A percentile compares a stretch with the other conserved stretches of the same genome.
phyloP scores from a whole-genome alignment of 1,140 invertebrate species.

The Uloborus diversus region DNA sequence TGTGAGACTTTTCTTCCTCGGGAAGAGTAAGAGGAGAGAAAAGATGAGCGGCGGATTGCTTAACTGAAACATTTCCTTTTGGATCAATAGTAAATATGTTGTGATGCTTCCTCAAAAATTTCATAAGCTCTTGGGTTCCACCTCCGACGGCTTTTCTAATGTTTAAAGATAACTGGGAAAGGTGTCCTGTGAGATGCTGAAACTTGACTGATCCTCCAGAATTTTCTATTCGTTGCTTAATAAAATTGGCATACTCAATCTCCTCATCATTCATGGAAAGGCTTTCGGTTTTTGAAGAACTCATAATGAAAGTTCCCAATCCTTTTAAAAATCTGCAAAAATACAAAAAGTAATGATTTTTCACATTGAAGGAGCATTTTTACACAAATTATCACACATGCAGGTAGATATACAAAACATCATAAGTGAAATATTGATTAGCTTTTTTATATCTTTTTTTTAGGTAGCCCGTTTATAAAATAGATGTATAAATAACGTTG shows the following conservation, averaged over 20 bases:
- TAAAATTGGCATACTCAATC: neutral
- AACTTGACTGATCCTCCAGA: conserved; percentile 12
- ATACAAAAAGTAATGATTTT: too few species aligned
- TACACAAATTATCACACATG: too few species aligned
- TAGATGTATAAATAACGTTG: too few species aligned
- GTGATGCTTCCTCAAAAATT: conserved; percentile 13
- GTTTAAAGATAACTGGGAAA: conserved; percentile 1
- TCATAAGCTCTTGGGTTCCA: neutral
- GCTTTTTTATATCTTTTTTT: too few species aligned
- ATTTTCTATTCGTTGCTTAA: neutral
- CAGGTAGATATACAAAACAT: too few species aligned
- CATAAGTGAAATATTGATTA: too few species aligned
- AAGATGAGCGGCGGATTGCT: too few species aligned
- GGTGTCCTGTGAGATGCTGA: neutral
- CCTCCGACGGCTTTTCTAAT: neutral
- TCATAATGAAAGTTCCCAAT: too few species aligned
- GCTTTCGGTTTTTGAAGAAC: too few species aligned
- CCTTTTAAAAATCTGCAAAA: too few species aligned
- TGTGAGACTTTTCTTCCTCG: neutral
- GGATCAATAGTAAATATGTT: conserved; percentile 1
- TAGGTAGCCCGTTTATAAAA: too few species aligned
- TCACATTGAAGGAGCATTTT: too few species aligned
- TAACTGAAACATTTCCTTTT: neutral
- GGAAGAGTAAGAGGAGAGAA: neutral
- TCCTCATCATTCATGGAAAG: neutral